Percentiles rank a stretch among this genome's conserved stretches.
phyloP scores from a whole-genome alignment of 2,113 vertebrate species.

The Pipa parva region DNA sequence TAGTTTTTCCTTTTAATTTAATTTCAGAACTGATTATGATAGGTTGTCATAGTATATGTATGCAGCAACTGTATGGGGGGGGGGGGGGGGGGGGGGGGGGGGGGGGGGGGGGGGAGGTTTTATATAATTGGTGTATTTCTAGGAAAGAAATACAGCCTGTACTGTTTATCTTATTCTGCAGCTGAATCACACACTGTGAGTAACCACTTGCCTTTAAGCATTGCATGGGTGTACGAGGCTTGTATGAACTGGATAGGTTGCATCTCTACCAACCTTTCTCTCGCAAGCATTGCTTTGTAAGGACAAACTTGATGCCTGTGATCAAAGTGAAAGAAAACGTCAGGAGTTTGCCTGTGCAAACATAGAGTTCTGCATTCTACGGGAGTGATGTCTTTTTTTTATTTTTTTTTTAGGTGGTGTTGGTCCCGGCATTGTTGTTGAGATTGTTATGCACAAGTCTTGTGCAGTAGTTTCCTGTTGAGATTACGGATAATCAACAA shows the following conservation, averaged over 20 bases:
- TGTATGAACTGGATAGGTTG: conserved; percentile 20
- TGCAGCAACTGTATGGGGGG: not conserved
- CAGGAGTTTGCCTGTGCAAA: conserved; percentile 27
- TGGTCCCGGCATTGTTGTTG: not conserved
- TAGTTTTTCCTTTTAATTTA: too few relatives aligned
- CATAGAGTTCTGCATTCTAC: conserved; percentile 19
- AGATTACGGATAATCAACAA: conserved; percentile 17
- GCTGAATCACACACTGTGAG: conserved; percentile 19
- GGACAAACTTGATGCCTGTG: conserved; percentile 32
- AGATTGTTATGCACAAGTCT: not conserved
- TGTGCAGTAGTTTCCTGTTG: not conserved
- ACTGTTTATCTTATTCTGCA: conserved; percentile 6
- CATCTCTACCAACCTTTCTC: conserved; percentile 32
- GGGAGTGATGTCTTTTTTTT: conserved; percentile 11
- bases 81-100: not conserved
- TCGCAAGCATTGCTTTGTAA: conserved; percentile 10
- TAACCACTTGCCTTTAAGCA: conserved; percentile 26
- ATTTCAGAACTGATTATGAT: too few relatives aligned
- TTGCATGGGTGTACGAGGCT: conserved; percentile 18
- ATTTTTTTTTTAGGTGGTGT: not conserved
- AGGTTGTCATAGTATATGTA: too few relatives aligned
- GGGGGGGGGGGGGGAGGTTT: not conserved
- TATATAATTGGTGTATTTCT: not conserved
- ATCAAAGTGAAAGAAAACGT: conserved; percentile 30
- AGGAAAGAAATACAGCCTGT: not conserved